Percentiles rank a stretch among this genome's conserved stretches.
phyloP scores from a whole-genome alignment of 2,888 invertebrate species.

The Rapana venosa region DNA sequence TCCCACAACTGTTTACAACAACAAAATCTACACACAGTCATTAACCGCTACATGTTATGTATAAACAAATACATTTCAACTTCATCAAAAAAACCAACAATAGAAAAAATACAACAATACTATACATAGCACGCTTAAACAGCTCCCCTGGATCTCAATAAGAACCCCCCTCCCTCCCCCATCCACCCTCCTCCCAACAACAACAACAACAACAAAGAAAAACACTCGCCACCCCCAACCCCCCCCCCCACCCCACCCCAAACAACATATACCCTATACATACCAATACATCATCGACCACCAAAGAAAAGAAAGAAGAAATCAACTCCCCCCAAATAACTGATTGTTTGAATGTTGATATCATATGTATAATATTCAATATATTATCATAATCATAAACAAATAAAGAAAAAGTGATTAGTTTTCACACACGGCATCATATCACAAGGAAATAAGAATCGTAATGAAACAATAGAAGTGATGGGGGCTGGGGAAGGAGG shows the following conservation, averaged over 20 bases:
- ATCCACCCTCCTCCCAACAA: neutral
- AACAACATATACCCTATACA: neutral
- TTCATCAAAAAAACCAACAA: neutral
- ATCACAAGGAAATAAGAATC: conserved; percentile 12
- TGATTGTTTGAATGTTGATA: neutral
- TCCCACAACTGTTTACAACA: too few relatives aligned
- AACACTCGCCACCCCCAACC: neutral
- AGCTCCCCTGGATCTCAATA: too few relatives aligned
- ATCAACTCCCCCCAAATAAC: neutral
- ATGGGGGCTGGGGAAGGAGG: too few relatives aligned
- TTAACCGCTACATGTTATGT: neutral
- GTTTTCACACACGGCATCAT: neutral
- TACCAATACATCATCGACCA: neutral
- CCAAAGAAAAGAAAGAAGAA: neutral
- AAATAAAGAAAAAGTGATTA: neutral
- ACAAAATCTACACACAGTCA: too few relatives aligned
- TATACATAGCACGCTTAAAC: too few relatives aligned
- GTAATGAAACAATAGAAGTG: conserved; percentile 15
- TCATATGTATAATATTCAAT: neutral
- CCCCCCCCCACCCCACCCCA: neutral
- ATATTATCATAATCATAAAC: conserved; percentile 20
- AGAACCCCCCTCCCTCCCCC: neutral
- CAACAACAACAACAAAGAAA: neutral
- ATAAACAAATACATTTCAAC: neutral
- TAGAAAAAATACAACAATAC: neutral